Evolutionary conservation across 2,113 vertebrate genomes (phyloP).

Genomic region (Phoxinus phoxinus): DNA sequence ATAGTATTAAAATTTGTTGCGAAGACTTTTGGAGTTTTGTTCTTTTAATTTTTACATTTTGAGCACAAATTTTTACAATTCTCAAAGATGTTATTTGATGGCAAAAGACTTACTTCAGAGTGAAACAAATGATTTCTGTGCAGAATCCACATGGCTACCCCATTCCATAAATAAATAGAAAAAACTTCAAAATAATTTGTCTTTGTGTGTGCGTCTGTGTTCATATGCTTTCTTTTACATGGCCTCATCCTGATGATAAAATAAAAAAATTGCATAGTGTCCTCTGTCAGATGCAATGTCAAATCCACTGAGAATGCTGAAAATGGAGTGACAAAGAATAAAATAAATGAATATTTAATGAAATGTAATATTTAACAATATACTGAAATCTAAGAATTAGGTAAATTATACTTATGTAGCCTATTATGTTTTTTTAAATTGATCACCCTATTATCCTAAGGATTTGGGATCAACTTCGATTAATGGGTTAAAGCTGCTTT

Average conservation of each 20-base stretch:
- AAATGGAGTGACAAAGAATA: too few species aligned
- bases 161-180: neutral
- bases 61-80: neutral
- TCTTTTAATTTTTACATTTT: neutral
- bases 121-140: neutral
- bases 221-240: neutral
- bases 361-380: neutral
- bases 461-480: neutral
- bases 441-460: neutral
- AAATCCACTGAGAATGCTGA: neutral
- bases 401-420: neutral
- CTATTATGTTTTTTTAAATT: neutral
- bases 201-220: too few species aligned
- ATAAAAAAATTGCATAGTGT: neutral
- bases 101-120: neutral
- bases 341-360: neutral
- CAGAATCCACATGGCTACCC: neutral
- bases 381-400: neutral
- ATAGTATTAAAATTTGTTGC: constrained; percentile 19
- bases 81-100: neutral
- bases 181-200: neutral
- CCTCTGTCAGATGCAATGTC: neutral
- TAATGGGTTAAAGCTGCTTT: neutral
- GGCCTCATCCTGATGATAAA: neutral
- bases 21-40: neutral